Evolutionary conservation across 2,888 invertebrate genomes (phyloP).

Genomic region (Steromphala cineraria): DNA sequence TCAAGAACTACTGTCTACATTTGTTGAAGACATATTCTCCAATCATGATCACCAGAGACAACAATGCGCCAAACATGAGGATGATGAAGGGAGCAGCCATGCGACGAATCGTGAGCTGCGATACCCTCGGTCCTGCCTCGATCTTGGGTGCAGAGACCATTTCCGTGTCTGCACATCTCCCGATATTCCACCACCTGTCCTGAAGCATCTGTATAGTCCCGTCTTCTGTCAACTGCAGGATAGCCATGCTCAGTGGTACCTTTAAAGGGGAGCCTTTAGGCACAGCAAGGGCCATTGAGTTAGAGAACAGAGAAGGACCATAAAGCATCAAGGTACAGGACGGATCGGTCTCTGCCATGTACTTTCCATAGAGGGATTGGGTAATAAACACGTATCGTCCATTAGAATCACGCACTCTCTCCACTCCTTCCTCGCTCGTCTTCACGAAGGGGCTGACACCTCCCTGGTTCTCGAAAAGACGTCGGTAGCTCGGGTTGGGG

Average conservation of each 20-base stretch:
- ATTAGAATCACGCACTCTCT: slow-evolving; percentile 28
- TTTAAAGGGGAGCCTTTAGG: too few species aligned
- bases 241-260: neutral
- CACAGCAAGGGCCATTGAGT: too few species aligned
- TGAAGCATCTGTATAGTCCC: neutral
- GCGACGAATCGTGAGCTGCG: too few species aligned
- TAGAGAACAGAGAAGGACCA: neutral
- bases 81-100: too few species aligned
- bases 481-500: neutral
- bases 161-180: too few species aligned
- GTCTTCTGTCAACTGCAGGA: neutral
- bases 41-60: too few species aligned
- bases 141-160: too few species aligned
- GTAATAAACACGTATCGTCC: slow-evolving; percentile 36
- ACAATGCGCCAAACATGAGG: too few species aligned
- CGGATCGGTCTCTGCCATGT: slow-evolving; percentile 24
- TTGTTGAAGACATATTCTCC: too few species aligned
- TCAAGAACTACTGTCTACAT: too few species aligned
- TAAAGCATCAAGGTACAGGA: slow-evolving; percentile 35
- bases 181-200: neutral
- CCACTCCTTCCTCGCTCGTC: slow-evolving; percentile 27
- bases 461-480: slow-evolving; percentile 25
- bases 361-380: slow-evolving; percentile 30
- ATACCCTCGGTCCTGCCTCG: too few species aligned
- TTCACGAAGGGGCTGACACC: slow-evolving; percentile 23